Conservation (phyloP, 2,888 invertebrate genomes). For the Diabrotica balteata region DNA sequence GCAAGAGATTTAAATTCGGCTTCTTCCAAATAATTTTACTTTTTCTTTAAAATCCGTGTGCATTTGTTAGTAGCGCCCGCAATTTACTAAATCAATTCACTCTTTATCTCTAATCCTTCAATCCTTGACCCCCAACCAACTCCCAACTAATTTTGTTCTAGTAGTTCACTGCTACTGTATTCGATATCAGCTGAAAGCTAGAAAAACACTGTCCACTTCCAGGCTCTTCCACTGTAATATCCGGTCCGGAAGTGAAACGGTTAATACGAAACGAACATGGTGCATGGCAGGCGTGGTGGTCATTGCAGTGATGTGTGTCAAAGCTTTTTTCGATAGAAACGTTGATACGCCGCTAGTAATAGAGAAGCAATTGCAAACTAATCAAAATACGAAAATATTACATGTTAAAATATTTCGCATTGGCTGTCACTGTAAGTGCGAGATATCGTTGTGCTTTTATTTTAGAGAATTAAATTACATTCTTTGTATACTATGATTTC, state of each 20-base stretch:
- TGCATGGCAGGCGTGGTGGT: slow-evolving; percentile 1
- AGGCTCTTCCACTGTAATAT: slow-evolving; percentile 22
- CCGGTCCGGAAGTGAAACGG: slow-evolving; percentile 22
- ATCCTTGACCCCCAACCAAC: neutral
- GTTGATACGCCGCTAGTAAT: neutral
- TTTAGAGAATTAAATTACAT: too few relatives aligned
- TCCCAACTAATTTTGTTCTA: neutral
- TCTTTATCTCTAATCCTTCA: neutral
- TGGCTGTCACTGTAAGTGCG: too few relatives aligned
- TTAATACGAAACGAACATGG: slow-evolving; percentile 19
- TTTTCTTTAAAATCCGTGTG: too few relatives aligned
- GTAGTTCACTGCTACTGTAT: neutral
- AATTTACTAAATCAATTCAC: too few relatives aligned
- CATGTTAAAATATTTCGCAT: too few relatives aligned
- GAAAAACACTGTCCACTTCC: slow-evolving; percentile 20
- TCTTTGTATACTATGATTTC: too few relatives aligned
- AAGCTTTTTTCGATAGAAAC: neutral
- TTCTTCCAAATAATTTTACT: too few relatives aligned
- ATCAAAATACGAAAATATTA: too few relatives aligned
- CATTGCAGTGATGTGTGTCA: slow-evolving; percentile 3
- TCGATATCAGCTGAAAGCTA: slow-evolving; percentile 4
- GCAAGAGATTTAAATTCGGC: too few relatives aligned
- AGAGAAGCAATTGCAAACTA: too few relatives aligned
- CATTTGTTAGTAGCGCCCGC: too few relatives aligned
- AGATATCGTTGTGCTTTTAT: too few relatives aligned